Conservation (phyloP, 2,888 invertebrate species). For the Keiferia lycopersicella region DNA sequence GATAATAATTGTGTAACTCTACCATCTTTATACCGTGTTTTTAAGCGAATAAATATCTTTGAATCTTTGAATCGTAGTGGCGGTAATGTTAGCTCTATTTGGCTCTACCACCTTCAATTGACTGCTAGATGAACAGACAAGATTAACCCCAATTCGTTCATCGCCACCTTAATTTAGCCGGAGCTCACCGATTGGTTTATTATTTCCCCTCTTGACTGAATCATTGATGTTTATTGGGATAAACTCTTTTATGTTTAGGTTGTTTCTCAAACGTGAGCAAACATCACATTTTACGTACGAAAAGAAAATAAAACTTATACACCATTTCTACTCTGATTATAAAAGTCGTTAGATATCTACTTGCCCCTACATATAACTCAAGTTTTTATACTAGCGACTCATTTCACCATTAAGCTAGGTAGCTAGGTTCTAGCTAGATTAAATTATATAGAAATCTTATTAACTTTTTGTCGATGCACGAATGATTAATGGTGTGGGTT, state of each 20-base stretch:
- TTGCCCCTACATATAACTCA: background rate
- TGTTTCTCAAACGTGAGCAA: background rate
- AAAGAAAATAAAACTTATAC: background rate
- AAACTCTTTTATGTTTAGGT: background rate
- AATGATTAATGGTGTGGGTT: background rate
- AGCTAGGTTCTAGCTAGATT: background rate
- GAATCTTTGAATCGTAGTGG: too few species aligned
- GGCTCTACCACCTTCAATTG: background rate
- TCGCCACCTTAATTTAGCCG: constrained; percentile 12
- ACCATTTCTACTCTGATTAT: background rate
- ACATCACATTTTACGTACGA: background rate
- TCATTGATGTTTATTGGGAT: constrained; percentile 7
- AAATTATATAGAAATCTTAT: background rate
- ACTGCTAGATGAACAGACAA: constrained; percentile 11
- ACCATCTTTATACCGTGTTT: too few species aligned
- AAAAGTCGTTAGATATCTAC: background rate
- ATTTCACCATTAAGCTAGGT: too few species aligned
- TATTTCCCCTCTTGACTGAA: background rate
- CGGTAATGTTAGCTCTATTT: background rate
- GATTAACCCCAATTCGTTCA: constrained; percentile 22
- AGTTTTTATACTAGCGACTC: background rate
- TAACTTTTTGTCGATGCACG: background rate
- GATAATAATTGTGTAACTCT: too few species aligned
- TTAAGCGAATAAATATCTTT: too few species aligned
- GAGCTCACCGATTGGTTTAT: background rate